Base-by-base conservation (phyloP, 2,888 invertebrate genomes). In the Amphipoea lucens region DNA sequence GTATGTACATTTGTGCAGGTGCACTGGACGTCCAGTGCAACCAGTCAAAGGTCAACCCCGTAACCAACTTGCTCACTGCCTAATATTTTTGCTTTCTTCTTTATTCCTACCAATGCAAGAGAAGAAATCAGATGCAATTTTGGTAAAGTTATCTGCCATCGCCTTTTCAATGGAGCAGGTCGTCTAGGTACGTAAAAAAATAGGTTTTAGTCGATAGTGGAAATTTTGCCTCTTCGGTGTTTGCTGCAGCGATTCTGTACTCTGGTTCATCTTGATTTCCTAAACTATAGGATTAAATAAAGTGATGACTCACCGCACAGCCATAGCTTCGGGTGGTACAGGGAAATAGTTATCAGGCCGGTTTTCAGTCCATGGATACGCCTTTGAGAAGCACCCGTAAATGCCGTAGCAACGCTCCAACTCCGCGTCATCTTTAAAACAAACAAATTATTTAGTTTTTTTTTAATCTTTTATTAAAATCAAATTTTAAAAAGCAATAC, bases 341-440 rank as follows among this genome's bases (percentile, higher is more conserved):
- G 99, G 99, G 93, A 98, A 98, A 68, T 98, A 97, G 87, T 98
- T 98, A 76, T 99, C 98, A 42, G 98, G 98, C 48, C 99, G 97
- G 78, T 98, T 97, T 86, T 98, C 98, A 1, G 98, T 98, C 98
- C 98, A 99, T 0, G 98, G 98, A 54, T 97, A 97, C 23, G 97
- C 97, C 81, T 98, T 97, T 73, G 98, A 98, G 93, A 98, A 99
- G 92, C 99, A 99, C 6, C 98, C 99, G 89, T 98, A 98, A 0
- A 97, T 97, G 0, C 98, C 98, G 93, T 98, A 98, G 93, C 99
- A 99, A 90, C 97, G 97, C 89, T 97, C 96, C 71, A 97, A 91
- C 88, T 97, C 97, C 74, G 92, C 92, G 84, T 96, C 96, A 88
- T 96, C 96, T 96, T 90, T 81, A 90, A 91, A 80, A 79, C 80